Conservation (phyloP, 2,888 invertebrate species). For the Agrilus cyanescens region DNA sequence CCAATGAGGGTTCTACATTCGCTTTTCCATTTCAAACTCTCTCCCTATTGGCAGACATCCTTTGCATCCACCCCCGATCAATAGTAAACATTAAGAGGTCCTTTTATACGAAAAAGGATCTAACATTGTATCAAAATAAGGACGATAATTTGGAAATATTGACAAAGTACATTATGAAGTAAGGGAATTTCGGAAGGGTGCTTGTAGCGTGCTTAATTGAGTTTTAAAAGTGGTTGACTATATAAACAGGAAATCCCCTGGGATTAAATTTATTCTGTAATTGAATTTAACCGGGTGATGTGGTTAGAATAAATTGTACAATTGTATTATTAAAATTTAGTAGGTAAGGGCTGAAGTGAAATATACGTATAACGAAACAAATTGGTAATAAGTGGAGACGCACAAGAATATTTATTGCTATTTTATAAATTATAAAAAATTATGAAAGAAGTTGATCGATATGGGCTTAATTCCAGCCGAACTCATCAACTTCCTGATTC, state of each 20-base stretch:
- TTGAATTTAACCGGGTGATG: too few relatives aligned
- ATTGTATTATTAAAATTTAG: too few relatives aligned
- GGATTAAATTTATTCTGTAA: constrained; percentile 9
- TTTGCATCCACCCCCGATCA: too few relatives aligned
- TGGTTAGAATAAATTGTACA: too few relatives aligned
- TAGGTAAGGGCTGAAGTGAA: constrained; percentile 6
- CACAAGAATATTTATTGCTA: too few relatives aligned
- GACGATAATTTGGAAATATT: too few relatives aligned
- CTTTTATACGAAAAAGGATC: not conserved
- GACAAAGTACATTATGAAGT: not conserved
- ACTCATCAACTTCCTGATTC: constrained; percentile 52
- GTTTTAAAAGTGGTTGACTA: constrained; percentile 8
- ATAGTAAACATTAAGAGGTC: not conserved
- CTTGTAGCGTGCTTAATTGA: not conserved
- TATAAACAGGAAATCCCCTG: constrained; percentile 21
- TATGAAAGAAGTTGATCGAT: too few relatives aligned
- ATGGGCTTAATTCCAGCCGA: constrained; percentile 23
- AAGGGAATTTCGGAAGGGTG: not conserved
- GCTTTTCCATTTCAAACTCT: not conserved
- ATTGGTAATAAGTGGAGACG: not conserved
- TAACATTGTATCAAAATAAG: constrained; percentile 1
- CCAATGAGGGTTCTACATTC: not conserved
- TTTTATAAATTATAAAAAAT: too few relatives aligned
- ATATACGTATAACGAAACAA: not conserved
- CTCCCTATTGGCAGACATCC: constrained; percentile 13